Base-by-base conservation (phyloP, 2,113 vertebrate genomes). In the Melanerpes aurifrons region DNA sequence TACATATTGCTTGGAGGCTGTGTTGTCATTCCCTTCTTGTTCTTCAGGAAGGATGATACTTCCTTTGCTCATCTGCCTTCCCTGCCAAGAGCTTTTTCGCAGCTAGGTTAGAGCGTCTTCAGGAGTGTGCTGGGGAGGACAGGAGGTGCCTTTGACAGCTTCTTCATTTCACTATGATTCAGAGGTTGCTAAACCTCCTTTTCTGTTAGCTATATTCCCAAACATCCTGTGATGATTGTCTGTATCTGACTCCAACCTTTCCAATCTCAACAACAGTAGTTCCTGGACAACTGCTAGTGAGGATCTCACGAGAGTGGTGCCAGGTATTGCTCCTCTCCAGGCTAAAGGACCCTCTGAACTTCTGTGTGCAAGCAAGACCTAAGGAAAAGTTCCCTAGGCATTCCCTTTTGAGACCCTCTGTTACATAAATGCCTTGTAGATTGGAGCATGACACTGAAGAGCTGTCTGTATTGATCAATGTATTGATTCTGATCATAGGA, bases 31-130 rank as follows among this genome's bases (percentile, higher is more conserved):
- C 69, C 78, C 53, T 71, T 87, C 77, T 70, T 82, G 89, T 76
- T 93, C 89, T 92, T 59, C 86, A 85, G 89, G 89, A 92, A 94
- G 77, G 53, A 93, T 93, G 93, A 91, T 47, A 72, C 85, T 91
- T 37, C 25, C 1, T 84, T 92, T 80, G 92, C 90, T 96, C 94
- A 96, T 75, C 79, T 6, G 1, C 84, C 53, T 77, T 80, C 86
- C 72, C 74, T 94, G 91, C 94, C 92, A 95, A n/a, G 57, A 92
- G 72, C 96, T 92, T 6, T 45, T 73, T 92, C 77, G 57, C 50
- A 79, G 75, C 66, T 37, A 87, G 58, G 78, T 70, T 95, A 92
- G 35, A 82, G 43, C 5, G 20, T 85, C 84, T 21, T 37, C 92
- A 57, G 71, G 63, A 84, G 69, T 22, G 48, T 88, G 73, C 72